Percentiles rank a stretch among this genome's conserved stretches.
These are phyloP conservation scores for Andrena camellia DNA, from an alignment of 2,888 invertebrate species.

Conservation along the genomic window DNA sequence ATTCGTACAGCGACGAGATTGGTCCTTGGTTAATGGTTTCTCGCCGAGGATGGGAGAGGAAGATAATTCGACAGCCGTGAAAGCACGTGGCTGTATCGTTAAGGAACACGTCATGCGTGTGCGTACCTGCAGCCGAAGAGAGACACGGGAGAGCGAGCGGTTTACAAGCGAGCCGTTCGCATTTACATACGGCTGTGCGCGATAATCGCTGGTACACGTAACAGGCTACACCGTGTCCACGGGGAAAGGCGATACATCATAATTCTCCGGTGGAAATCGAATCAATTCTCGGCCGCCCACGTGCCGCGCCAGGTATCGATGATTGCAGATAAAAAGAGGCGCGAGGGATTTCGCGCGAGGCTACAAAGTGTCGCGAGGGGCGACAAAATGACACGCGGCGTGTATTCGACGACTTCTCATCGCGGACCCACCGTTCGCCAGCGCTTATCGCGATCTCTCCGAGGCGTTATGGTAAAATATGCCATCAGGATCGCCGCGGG, in stretches of 20 bases:
- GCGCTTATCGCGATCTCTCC: slow-evolving; percentile 7
- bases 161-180: slow-evolving; percentile 46
- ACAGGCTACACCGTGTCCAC: slow-evolving; percentile 51
- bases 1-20: slow-evolving; percentile 47
- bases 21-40: slow-evolving; percentile 67
- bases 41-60: slow-evolving; percentile 66
- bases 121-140: slow-evolving; percentile 53
- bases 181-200: slow-evolving; percentile 53
- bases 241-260: slow-evolving; percentile 70
- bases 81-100: slow-evolving; percentile 77
- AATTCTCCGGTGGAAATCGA: slow-evolving; percentile 56
- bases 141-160: slow-evolving; percentile 20
- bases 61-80: slow-evolving; percentile 76
- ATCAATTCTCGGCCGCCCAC: slow-evolving; percentile 56
- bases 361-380: not conserved
- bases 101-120: slow-evolving; percentile 61
- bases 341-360: slow-evolving; percentile 19
- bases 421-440: not conserved
- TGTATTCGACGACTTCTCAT: slow-evolving; percentile 9
- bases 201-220: slow-evolving; percentile 51
- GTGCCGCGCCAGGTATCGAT: slow-evolving; percentile 23
- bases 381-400: slow-evolving; percentile 2
- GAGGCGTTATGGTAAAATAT: not conserved
- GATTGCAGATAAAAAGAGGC: slow-evolving; percentile 20
- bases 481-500: not conserved